A percentile compares a stretch with the other conserved stretches of the same genome.
These are phyloP conservation scores for Bombylius major DNA, from an alignment of 2,888 invertebrate genomes.

Conservation along the genomic window DNA sequence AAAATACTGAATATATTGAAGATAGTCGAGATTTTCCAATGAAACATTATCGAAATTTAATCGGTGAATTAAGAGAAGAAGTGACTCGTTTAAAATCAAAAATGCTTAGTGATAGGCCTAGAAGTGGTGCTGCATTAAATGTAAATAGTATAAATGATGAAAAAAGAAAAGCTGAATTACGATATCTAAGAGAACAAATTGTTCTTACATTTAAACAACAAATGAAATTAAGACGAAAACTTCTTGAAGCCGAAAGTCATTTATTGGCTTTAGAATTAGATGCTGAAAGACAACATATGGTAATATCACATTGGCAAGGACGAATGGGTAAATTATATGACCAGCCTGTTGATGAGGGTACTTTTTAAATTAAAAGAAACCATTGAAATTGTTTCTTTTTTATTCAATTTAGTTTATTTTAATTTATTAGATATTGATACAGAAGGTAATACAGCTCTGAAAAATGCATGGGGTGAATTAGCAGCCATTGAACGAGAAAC, in stretches of 20 bases:
- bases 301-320: conserved; percentile 78
- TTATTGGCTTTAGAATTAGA: conserved; percentile 76
- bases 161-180: conserved; percentile 41
- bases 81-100: conserved; percentile 67
- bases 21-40: conserved; percentile 35
- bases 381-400: neutral
- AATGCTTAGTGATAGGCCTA: conserved; percentile 56
- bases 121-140: conserved; percentile 33
- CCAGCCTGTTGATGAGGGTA: conserved; percentile 30
- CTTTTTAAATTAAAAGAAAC: neutral
- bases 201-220: conserved; percentile 84
- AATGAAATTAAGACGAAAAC: conserved; percentile 72
- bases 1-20: conserved; percentile 35
- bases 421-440: conserved; percentile 28
- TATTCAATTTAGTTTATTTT: conserved; percentile 1
- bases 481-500: conserved; percentile 78
- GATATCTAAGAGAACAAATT: conserved; percentile 68
- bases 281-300: conserved; percentile 74
- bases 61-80: conserved; percentile 57
- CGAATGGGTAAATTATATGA: conserved; percentile 53
- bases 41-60: conserved; percentile 35
- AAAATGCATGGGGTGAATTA: conserved; percentile 73
- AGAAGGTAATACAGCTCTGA: conserved; percentile 41
- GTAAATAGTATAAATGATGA: conserved; percentile 35
- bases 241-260: conserved; percentile 87